Percentiles rank a stretch among this genome's conserved stretches.
phyloP scores from a whole-genome alignment of 2,888 invertebrate genomes.

The Eumacrocentrus americanus region DNA sequence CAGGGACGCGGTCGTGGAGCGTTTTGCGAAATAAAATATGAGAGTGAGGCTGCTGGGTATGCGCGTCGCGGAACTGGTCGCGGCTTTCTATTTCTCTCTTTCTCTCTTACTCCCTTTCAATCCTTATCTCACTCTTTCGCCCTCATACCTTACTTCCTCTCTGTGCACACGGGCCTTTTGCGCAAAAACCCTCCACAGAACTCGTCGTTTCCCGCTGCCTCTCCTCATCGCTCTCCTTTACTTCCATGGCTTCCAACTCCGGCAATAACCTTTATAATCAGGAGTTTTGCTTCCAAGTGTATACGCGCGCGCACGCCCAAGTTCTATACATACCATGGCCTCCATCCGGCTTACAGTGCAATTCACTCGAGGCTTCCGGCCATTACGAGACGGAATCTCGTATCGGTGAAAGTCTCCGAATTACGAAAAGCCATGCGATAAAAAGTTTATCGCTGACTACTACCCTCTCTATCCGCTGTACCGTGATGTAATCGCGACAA shows the following conservation, averaged over 20 bases:
- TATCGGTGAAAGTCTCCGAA: constrained; percentile 35
- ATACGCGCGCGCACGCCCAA: constrained; percentile 29
- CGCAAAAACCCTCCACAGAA: constrained; percentile 9
- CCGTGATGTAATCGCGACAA: neutral
- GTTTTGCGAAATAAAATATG: constrained; percentile 42
- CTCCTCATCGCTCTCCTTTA: constrained; percentile 38
- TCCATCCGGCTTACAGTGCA: constrained; percentile 35
- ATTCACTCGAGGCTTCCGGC: constrained; percentile 38
- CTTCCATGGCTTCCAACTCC: constrained; percentile 44
- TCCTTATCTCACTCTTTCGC: constrained; percentile 25
- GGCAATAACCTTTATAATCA: constrained; percentile 54
- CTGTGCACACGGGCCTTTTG: constrained; percentile 19
- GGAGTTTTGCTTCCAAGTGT: constrained; percentile 47
- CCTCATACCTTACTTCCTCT: constrained; percentile 26
- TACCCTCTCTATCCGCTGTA: neutral
- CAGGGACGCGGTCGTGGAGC: constrained; percentile 29
- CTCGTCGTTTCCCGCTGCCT: constrained; percentile 23
- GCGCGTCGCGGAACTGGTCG: constrained; percentile 23
- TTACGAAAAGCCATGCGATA: constrained; percentile 37
- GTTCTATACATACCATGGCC: constrained; percentile 32
- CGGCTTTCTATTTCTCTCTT: constrained; percentile 32
- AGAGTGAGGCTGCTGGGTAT: constrained; percentile 35
- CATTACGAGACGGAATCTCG: constrained; percentile 35
- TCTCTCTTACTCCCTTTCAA: constrained; percentile 29
- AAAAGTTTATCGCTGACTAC: constrained; percentile 36